Percentiles rank a stretch among this genome's conserved stretches.
Evolutionary conservation across 2,113 vertebrate species (phyloP).

Genomic region (Tinamus guttatus): DNA sequence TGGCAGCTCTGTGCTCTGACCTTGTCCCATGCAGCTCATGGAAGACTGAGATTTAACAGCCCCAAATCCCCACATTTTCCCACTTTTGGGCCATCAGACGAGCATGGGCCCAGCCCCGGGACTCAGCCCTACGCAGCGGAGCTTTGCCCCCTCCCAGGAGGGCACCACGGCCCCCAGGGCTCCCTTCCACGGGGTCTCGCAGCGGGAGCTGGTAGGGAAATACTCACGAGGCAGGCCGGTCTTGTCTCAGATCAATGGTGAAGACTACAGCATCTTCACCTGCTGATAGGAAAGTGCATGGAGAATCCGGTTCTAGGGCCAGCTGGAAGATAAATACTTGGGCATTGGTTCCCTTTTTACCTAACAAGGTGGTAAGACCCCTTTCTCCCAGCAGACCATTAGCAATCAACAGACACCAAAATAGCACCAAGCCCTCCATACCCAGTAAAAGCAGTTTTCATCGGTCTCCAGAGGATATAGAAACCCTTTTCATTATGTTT

Average conservation of each 20-base stretch:
- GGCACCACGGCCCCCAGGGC: fast-evolving
- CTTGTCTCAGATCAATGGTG: slow-evolving; percentile 92
- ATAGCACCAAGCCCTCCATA: fast-evolving
- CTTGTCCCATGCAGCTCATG: neutral
- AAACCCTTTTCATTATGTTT: neutral
- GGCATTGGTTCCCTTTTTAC: neutral
- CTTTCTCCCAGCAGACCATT: neutral
- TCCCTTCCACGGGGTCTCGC: no score
- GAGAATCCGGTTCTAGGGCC: slow-evolving; percentile 95
- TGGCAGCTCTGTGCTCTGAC: neutral
- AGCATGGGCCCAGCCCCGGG: fast-evolving
- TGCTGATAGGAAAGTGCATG: slow-evolving; percentile 96
- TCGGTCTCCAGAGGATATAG: fast-evolving
- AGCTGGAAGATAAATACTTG: slow-evolving; percentile 77
- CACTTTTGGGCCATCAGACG: fast-evolving
- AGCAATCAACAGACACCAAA: fast-evolving
- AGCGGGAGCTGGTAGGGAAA: fast-evolving
- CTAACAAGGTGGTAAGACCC: neutral
- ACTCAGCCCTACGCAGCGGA: fast-evolving
- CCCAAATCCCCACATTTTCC: fast-evolving
- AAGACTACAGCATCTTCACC: slow-evolving; percentile 96
- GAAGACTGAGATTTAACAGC: fast-evolving
- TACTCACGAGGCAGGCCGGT: slow-evolving; percentile 93
- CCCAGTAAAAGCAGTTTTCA: neutral
- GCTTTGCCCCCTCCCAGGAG: fast-evolving